These are phyloP conservation scores for Megaleporinus macrocephalus DNA, from an alignment of 2,113 vertebrate genomes.

Conservation along the genomic window DNA sequence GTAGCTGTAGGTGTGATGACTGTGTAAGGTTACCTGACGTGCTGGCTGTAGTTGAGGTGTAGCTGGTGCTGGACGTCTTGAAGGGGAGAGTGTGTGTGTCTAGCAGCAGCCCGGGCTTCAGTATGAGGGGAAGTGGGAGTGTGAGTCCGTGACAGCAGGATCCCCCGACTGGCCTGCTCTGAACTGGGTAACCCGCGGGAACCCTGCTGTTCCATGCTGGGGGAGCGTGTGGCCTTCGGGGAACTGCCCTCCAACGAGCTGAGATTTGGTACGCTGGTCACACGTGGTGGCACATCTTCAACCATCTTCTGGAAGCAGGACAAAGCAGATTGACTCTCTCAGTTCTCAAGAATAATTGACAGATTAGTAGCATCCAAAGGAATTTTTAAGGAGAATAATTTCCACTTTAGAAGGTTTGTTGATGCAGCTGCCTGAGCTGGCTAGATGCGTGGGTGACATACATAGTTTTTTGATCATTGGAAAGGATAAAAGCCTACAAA, in stretches of 20 bases:
- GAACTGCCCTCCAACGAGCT: constrained; percentile 81
- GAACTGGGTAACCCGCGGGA: constrained; percentile 76
- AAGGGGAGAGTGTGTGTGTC: constrained; percentile 72
- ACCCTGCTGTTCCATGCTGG: constrained; percentile 11
- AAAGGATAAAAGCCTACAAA: too few relatives aligned
- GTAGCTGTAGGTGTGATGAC: too few relatives aligned
- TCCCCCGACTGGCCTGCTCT: constrained; percentile 71
- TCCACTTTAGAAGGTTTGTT: too few relatives aligned
- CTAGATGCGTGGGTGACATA: too few relatives aligned
- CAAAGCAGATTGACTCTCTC: constrained; percentile 15
- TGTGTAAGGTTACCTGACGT: constrained; percentile 66
- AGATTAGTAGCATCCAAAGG: too few relatives aligned
- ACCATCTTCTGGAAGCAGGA: constrained; percentile 77
- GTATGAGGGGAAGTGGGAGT: constrained; percentile 72
- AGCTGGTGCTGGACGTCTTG: constrained; percentile 65
- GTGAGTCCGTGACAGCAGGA: constrained; percentile 63
- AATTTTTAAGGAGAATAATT: too few relatives aligned
- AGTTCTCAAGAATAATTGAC: too few relatives aligned
- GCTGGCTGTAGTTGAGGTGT: constrained; percentile 65
- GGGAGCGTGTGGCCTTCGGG: constrained; percentile 69
- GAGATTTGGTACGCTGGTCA: constrained; percentile 85
- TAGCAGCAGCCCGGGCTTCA: constrained; percentile 72
- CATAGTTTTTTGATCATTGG: too few relatives aligned
- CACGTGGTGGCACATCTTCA: constrained; percentile 81
- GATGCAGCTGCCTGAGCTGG: too few relatives aligned